These are phyloP conservation scores for Grammomys dolichurus DNA, from an alignment of 2,113 vertebrate species.

Conservation along the genomic window DNA sequence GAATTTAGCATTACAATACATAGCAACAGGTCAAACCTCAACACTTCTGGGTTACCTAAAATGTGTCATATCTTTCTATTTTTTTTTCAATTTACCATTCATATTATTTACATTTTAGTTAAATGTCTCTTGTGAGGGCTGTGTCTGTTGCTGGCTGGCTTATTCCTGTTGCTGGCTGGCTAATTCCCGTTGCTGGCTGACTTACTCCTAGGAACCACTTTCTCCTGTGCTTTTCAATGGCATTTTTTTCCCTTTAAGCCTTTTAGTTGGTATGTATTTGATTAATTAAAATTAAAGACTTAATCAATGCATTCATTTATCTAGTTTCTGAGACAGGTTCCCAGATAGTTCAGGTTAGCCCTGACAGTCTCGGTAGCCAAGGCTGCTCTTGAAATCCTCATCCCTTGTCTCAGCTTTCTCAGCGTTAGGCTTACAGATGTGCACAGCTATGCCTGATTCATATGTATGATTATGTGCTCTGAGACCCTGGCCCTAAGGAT, in stretches of 20 bases:
- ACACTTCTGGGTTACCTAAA: neutral
- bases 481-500: neutral
- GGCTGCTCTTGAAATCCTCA: neutral
- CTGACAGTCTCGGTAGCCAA: neutral
- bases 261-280: neutral
- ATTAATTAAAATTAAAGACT: neutral
- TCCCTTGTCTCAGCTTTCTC: too few relatives aligned
- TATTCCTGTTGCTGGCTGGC: neutral
- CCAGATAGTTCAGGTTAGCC: neutral
- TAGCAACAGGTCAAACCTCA: too few relatives aligned
- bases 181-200: neutral
- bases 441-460: neutral
- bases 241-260: constrained; percentile 11
- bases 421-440: accelerated
- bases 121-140: constrained; percentile 10
- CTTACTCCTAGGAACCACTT: neutral
- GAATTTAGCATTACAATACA: too few relatives aligned
- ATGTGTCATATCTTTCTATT: neutral
- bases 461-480: too few relatives aligned
- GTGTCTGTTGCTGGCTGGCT: constrained; percentile 9
- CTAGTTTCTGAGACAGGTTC: neutral
- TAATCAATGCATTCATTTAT: neutral
- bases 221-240: constrained; percentile 1
- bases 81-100: neutral
- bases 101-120: neutral